Evolutionary conservation across 2,888 invertebrate species (phyloP).

Genomic region (Craniophora ligustri): DNA sequence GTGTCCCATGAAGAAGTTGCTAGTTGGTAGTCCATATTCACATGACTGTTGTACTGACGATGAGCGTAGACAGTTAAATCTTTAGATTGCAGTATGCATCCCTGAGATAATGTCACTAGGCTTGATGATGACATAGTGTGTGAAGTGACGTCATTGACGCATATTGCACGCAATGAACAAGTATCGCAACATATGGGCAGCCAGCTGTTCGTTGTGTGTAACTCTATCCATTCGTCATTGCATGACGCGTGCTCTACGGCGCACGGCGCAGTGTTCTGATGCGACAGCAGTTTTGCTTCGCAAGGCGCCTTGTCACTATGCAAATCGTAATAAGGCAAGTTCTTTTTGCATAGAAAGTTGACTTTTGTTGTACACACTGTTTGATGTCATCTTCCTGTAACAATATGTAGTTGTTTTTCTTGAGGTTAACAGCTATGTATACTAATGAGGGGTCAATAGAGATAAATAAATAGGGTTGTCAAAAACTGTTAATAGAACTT

Average conservation of each 20-base stretch:
- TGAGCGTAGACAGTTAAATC: conserved; percentile 30
- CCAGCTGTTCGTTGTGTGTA: conserved; percentile 32
- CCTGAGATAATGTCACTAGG: conserved; percentile 19
- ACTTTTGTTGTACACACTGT: conserved; percentile 11
- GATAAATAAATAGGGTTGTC: conserved; percentile 28
- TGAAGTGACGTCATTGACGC: conserved; percentile 26
- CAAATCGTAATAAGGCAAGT: conserved; percentile 19
- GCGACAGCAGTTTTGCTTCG: conserved; percentile 34
- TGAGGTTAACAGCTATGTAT: conserved; percentile 24
- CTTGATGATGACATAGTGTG: conserved; percentile 25
- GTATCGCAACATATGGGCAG: conserved; percentile 28
- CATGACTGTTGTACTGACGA: conserved; percentile 3
- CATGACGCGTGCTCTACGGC: conserved; percentile 15
- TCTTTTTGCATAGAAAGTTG: conserved; percentile 9
- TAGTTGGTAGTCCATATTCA: conserved; percentile 6
- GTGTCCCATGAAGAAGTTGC: background rate
- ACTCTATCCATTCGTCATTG: conserved; percentile 22
- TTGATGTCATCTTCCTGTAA: conserved; percentile 14
- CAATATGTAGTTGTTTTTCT: conserved; percentile 12
- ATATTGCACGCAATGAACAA: conserved; percentile 29
- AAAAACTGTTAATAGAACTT: conserved; percentile 14
- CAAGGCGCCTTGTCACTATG: conserved; percentile 24
- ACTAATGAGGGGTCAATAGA: too few relatives aligned
- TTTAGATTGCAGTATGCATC: conserved; percentile 30
- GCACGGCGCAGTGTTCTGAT: conserved; percentile 21